Evolutionary conservation across 2,888 invertebrate genomes (phyloP), one percentile per base, ranked within the genome.

Genomic region (Sinohyriopsis cumingii): DNA sequence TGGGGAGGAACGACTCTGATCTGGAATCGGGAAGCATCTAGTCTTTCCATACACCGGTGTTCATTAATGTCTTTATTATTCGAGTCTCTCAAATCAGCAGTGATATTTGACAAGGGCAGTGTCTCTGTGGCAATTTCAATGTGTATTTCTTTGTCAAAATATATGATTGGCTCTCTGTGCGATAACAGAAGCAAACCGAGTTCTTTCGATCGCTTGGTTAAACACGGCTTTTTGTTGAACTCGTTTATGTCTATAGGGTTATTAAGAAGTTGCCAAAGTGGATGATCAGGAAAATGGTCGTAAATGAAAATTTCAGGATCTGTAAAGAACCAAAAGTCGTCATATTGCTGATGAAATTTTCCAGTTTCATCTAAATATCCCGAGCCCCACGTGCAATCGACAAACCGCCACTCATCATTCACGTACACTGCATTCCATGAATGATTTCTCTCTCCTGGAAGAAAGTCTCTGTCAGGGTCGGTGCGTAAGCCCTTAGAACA

Each of bases 291-390:
- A 67, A 81, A 82, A 66, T 84, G 85, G 25, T 76, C 76, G 33
- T 76, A 76, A 18, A 78, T 71, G 55, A 84, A 82, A 20, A 72
- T 68, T 59, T 82, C 81, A 0, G 86, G 84, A 53, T 84, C 83
- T 0, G 84, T 83, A 33, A 85, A 69, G 72, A 86, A 86, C 74
- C 80, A 84, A 65, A 80, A 79, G n/a, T 86, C 86, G 55, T 81
- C 79, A 33, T 76, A 80, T 12, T 79, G 75, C 12, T 71, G 79
- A 1, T 68, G 57, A 53, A 80, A 82, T 61, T 71, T 74, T 22
- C 73, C 75, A 12, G 67, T 56, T 3, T 62, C 53, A 59, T 74
- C 76, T 0, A 75, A 33, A 22, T 59, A 75, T 0, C 82, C 82
- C 5, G 82, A 78, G 20, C 81, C 82, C 82, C 82, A 82, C 1